Evolutionary conservation across 37 sponge, comb jelly and placozoan genomes (phyloP).

Genomic region (Ianthella basta): DNA sequence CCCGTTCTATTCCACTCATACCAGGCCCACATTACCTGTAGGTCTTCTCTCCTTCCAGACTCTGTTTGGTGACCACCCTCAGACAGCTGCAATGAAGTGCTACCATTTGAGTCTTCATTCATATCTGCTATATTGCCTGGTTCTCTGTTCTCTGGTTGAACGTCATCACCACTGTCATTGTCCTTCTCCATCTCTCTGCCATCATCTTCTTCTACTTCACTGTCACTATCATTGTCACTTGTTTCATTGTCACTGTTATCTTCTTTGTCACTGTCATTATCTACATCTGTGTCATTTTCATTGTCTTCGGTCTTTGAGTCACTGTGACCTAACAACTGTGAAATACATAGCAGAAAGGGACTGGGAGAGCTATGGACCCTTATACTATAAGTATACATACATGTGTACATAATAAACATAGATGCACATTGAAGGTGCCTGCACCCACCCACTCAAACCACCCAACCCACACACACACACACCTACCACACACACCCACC

Average conservation of each 20-base stretch:
- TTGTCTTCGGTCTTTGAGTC: neutral
- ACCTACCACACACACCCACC: conserved; percentile 8
- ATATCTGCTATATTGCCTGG: too few species aligned
- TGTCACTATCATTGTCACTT: conserved; percentile 5
- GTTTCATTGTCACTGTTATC: neutral
- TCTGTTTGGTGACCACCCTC: too few species aligned
- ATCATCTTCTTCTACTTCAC: conserved; percentile 29
- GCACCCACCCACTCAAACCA: neutral
- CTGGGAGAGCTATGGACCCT: too few species aligned
- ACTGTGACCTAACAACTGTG: neutral
- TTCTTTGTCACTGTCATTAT: conserved; percentile 8
- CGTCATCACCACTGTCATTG: neutral
- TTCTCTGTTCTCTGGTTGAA: too few species aligned
- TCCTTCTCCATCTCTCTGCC: neutral
- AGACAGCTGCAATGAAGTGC: too few species aligned
- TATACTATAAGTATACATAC: too few species aligned
- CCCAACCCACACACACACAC: conserved; percentile 19
- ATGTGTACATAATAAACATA: neutral
- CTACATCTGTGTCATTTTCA: conserved; percentile 15
- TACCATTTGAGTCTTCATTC: too few species aligned
- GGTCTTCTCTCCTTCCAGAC: too few species aligned
- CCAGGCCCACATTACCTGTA: too few species aligned
- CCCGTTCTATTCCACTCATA: too few species aligned
- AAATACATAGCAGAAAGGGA: neutral
- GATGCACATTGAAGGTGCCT: neutral